Evolutionary conservation across 2,888 invertebrate genomes (phyloP), one percentile per base, ranked within the genome.

Genomic region (Caenorhabditis uteleia): DNA sequence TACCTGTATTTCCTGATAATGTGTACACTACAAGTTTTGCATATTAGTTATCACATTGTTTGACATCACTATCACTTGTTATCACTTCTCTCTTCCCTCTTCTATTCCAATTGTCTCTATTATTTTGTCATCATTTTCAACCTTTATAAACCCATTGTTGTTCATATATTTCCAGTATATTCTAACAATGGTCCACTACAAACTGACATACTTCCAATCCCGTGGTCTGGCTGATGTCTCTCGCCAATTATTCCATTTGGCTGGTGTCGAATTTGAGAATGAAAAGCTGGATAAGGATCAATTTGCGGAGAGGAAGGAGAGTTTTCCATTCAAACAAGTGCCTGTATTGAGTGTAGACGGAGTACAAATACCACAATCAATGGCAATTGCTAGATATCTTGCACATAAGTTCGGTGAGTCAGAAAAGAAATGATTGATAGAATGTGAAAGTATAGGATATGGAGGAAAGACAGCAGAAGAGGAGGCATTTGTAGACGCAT

Each of bases 321-420:
- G 54, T 54, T 20, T 7, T 14, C 69, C 72, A 38, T 72, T 67
- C 31, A 67, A 67, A 1, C 59, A 69, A 40, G 34, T 65, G 23
- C 72, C 72, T 7, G 65, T 72, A 5, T 47, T 72, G 27, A 58
- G 51, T 23, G 67, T 70, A 3, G 69, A 70, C 23, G 72, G 72
- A 20, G 45, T 57, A 18, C 31, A 50, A 14, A 70, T 72, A 33
- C 69, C 72, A 3, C 69, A 72, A 47, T 72, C 72, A 0, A 31
- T 54, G 3, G 72, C 72, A 23, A 60, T 72, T 42, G 47, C 44
- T 16, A 56, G 72, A 14, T 72, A 59, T 25, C 29, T 72, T 12
- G 60, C 69, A 34, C 56, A 50, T n/a, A 64, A 70, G 51, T 65
- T 59, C 45, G 73, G 72, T 51, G 60, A 42, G 47, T 47, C 47